These are phyloP conservation scores for Microtus ochrogaster DNA, from an alignment of 2,113 vertebrate species.

Conservation along the genomic window DNA sequence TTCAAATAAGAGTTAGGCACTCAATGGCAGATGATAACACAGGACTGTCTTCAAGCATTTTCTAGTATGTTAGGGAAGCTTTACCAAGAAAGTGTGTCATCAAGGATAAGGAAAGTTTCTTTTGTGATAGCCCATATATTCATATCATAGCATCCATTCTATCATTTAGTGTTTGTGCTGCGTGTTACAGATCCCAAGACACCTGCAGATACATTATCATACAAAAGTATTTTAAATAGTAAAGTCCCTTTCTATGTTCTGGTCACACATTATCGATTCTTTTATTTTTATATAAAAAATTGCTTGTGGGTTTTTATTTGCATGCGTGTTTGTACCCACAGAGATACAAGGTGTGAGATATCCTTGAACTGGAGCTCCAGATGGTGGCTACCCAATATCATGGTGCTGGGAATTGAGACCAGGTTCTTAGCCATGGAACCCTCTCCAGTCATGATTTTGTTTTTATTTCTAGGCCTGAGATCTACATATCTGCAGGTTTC, in stretches of 20 bases:
- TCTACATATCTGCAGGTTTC: background rate
- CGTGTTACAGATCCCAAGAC: background rate
- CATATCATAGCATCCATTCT: background rate
- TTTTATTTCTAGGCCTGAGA: background rate
- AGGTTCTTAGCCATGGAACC: background rate
- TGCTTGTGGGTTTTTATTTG: background rate
- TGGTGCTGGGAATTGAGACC: background rate
- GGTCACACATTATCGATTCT: background rate
- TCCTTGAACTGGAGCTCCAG: background rate
- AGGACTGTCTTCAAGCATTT: background rate
- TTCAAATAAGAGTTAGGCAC: background rate
- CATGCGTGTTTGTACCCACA: background rate
- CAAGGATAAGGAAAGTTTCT: background rate
- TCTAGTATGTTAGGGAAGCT: background rate
- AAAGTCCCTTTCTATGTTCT: background rate
- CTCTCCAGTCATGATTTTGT: background rate
- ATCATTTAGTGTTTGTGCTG: background rate
- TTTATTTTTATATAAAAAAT: background rate
- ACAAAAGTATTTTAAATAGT: background rate
- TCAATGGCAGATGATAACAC: background rate
- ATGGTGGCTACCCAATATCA: background rate
- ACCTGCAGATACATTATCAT: background rate
- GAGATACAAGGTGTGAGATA: background rate
- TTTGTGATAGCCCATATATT: background rate
- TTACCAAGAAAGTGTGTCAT: background rate